A percentile compares a stretch with the other conserved stretches of the same genome.
Evolutionary conservation across 2,888 invertebrate species (phyloP).

Genomic region (Gymnocheta viridis): DNA sequence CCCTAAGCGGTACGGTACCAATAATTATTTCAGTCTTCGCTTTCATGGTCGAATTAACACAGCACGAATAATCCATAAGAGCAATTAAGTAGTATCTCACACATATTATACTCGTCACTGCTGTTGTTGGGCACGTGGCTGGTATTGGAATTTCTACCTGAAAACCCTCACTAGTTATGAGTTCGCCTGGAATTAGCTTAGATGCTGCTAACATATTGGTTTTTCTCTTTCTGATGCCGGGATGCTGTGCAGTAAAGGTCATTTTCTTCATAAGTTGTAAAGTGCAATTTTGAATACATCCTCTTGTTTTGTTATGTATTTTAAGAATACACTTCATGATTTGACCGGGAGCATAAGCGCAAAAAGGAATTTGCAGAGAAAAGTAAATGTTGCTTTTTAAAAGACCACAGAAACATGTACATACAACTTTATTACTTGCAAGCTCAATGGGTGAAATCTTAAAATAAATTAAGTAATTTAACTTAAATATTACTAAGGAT

Average conservation of each 20-base stretch:
- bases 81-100: background rate
- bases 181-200: background rate
- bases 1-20: constrained; percentile 63
- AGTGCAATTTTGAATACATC: background rate
- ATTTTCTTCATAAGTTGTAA: background rate
- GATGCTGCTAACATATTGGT: background rate
- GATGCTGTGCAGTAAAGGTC: background rate
- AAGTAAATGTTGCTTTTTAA: background rate
- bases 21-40: background rate
- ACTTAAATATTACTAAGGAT: background rate
- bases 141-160: background rate
- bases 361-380: background rate
- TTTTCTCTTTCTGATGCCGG: background rate
- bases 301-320: background rate
- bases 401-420: background rate
- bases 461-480: background rate
- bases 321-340: background rate
- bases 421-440: background rate
- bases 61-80: background rate
- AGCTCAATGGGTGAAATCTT: background rate
- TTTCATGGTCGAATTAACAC: background rate
- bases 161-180: background rate
- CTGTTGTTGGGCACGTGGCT: background rate
- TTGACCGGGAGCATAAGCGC: background rate
- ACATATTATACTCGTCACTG: background rate